These are phyloP conservation scores for Oegoconia quadripuncta DNA, from an alignment of 2,888 invertebrate genomes.

Conservation along the genomic window DNA sequence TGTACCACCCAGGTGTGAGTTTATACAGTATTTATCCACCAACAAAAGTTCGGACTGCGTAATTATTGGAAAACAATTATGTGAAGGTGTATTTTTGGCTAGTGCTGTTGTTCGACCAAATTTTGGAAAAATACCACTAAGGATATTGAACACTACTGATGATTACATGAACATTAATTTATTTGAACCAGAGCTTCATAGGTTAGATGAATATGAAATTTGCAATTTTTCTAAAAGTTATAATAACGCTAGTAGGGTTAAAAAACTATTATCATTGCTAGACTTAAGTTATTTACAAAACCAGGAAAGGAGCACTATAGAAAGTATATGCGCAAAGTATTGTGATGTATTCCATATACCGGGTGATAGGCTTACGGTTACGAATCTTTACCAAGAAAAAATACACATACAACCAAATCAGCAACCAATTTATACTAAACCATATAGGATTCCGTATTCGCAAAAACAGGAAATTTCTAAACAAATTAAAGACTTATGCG, in stretches of 20 bases:
- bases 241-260: too few relatives aligned
- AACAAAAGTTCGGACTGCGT: too few relatives aligned
- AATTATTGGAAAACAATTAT: neutral
- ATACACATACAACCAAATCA: neutral
- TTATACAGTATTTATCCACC: too few relatives aligned
- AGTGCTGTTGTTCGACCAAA: neutral
- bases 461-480: neutral
- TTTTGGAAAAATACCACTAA: neutral
- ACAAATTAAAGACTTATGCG: neutral
- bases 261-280: too few relatives aligned
- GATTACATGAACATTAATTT: too few relatives aligned
- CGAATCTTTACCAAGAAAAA: neutral
- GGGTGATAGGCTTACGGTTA: conserved; percentile 3
- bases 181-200: too few relatives aligned
- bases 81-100: too few relatives aligned
- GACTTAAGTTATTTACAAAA: neutral
- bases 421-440: conserved; percentile 2
- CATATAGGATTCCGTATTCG: neutral
- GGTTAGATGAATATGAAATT: too few relatives aligned
- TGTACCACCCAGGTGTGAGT: too few relatives aligned
- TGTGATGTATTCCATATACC: conserved; percentile 3
- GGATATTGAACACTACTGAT: neutral
- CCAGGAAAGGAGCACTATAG: neutral
- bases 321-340: too few relatives aligned
- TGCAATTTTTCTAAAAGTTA: too few relatives aligned